Percentiles rank a stretch among this genome's conserved stretches.
These are phyloP conservation scores for Perca flavescens DNA, from an alignment of 2,113 vertebrate genomes.

Conservation along the genomic window DNA sequence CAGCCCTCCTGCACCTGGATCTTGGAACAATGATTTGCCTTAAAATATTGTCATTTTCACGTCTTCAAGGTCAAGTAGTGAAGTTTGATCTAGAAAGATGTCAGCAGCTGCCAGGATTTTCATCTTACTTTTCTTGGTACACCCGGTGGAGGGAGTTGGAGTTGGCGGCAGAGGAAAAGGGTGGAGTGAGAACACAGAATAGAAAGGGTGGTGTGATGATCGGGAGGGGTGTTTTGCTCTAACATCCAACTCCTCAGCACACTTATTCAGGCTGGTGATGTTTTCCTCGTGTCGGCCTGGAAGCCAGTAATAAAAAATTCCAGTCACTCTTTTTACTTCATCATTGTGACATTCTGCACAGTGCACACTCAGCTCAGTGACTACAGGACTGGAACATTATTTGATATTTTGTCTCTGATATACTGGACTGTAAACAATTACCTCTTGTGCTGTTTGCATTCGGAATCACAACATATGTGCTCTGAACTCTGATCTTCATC, in stretches of 20 bases:
- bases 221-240: conserved; percentile 33
- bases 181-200: conserved; percentile 40
- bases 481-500: conserved; percentile 30
- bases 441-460: neutral
- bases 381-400: neutral
- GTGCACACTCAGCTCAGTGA: conserved; percentile 4
- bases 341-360: conserved; percentile 31
- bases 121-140: neutral
- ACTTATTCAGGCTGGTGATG: conserved; percentile 44
- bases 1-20: neutral
- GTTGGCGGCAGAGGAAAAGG: conserved; percentile 38
- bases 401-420: neutral
- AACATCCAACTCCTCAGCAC: conserved; percentile 47
- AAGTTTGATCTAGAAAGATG: conserved; percentile 22
- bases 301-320: conserved; percentile 51
- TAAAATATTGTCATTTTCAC: conserved; percentile 10
- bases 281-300: conserved; percentile 46
- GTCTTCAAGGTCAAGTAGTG: conserved; percentile 9
- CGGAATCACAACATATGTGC: conserved; percentile 24
- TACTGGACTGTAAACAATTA: neutral
- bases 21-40: neutral
- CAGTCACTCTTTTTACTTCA: conserved; percentile 37
- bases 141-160: conserved; percentile 7
- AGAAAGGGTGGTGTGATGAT: conserved; percentile 36
- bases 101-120: conserved; percentile 11